Base-by-base conservation (phyloP, 2,888 invertebrate genomes). In the Cremastobaeus sp. region DNA sequence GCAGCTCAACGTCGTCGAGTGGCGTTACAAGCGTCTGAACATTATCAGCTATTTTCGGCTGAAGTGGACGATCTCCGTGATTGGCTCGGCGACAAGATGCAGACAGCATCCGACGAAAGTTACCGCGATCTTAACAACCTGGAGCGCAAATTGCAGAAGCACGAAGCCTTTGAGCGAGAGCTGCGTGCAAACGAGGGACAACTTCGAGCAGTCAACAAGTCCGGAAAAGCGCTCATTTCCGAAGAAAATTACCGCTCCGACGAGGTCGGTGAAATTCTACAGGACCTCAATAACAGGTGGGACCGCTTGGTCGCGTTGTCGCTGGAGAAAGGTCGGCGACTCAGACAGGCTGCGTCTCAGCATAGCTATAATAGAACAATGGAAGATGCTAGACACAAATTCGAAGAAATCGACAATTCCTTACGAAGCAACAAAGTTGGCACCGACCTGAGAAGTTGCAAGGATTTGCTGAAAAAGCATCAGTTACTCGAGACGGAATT, bases 91-190 rank as follows among this genome's bases (percentile, higher is more conserved):
- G 98, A 98, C 83, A 99, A 99, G 88, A 92, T 94, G 52, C 93
- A 94, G 84, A 95, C 96, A 0, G 97, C 97, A 0, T 93, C 93
- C 0, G 98, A 98, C 81, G 97, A 98, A 87, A 96, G 94, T 71
- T 98, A 97, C 88, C 90, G 96, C 12, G 97, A 98, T 83, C 89
- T 98, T 12, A 93, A 92, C 34, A 98, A 98, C 86, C 88, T 97
- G 75, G 96, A 97, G 77, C 91, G 97, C 0, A 98, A 98, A 85
- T 88, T 97, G 0, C 97, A 98, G 88, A 97, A 97, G 84, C 99
- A 99, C 85, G 96, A 97, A 87, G 98, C 98, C 0, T 98, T 99
- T 84, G 98, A 98, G 83, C 90, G 98, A 0, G 99, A 99, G 85
- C 88, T 99, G 14, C 92, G 95, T 45, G 96, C 98, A 0, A 99